Evolutionary conservation across 1,140 invertebrate genomes (phyloP).

Genomic region (Saccostrea glomerata): DNA sequence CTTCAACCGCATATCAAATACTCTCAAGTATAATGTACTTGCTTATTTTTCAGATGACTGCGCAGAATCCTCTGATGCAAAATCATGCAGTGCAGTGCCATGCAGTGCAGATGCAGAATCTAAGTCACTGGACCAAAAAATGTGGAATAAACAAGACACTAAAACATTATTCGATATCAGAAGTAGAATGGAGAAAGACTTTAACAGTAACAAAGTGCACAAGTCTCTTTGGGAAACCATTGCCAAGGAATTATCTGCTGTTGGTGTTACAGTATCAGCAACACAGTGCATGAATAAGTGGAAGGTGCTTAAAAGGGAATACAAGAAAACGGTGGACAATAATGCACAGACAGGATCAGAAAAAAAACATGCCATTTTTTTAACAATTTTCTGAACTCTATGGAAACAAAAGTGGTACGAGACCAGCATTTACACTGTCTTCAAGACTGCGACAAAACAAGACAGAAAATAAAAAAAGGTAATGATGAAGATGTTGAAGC

Average conservation of each 20-base stretch:
- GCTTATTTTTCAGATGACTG: not conserved
- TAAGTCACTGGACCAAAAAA: not conserved
- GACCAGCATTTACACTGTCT: not conserved
- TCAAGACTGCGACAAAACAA: not conserved
- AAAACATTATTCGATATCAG: constrained; percentile 16
- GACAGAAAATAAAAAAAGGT: not conserved
- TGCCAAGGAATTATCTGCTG: not conserved
- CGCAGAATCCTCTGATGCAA: not conserved
- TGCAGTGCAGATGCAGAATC: not conserved
- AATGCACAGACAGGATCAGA: too few species aligned
- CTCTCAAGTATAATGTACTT: too few species aligned
- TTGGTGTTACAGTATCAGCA: too few species aligned
- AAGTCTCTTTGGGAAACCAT: constrained; percentile 10
- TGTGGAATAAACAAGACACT: constrained; percentile 4
- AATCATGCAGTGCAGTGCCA: too few species aligned
- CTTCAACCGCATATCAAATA: too few species aligned
- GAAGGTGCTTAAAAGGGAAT: not conserved
- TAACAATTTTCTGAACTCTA: not conserved
- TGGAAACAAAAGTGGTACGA: not conserved
- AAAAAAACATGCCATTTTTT: not conserved
- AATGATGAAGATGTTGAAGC: not conserved
- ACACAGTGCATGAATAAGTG: not conserved
- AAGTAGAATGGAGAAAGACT: not conserved
- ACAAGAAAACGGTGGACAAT: not conserved
- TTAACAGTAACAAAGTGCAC: constrained; percentile 16